Conservation (phyloP, 2,888 invertebrate genomes). For the Lottia scabra region DNA sequence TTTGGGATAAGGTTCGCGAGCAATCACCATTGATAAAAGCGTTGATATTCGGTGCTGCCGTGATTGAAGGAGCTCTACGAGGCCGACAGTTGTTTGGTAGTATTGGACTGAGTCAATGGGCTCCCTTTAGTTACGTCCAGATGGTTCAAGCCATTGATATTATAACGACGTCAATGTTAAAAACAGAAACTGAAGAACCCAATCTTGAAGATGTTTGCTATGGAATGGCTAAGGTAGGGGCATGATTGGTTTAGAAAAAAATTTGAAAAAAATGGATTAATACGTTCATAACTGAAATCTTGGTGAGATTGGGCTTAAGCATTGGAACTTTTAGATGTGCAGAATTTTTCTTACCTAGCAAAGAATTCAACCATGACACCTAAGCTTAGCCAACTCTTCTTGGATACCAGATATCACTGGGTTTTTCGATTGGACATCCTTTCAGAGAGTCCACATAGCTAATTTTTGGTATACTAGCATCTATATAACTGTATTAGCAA, state of each 20-base stretch:
- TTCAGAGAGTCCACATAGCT: not conserved
- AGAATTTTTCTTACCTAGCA: too few relatives aligned
- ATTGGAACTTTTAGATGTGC: too few relatives aligned
- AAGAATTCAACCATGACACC: too few relatives aligned
- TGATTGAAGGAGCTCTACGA: slow-evolving; percentile 58
- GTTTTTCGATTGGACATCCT: too few relatives aligned
- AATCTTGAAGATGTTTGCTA: slow-evolving; percentile 39
- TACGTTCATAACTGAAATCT: too few relatives aligned
- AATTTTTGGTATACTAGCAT: too few relatives aligned
- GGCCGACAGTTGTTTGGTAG: slow-evolving; percentile 63
- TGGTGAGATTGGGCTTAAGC: too few relatives aligned
- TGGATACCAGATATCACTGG: too few relatives aligned
- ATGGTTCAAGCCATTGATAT: slow-evolving; percentile 44
- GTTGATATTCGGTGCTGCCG: slow-evolving; percentile 53
- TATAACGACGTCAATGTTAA: slow-evolving; percentile 34
- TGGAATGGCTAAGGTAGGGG: slow-evolving; percentile 40
- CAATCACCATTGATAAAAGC: slow-evolving; percentile 41
- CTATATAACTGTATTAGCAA: too few relatives aligned
- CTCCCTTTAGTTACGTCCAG: slow-evolving; percentile 52
- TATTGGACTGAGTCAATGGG: slow-evolving; percentile 60
- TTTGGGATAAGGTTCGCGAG: slow-evolving; percentile 43
- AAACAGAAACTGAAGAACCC: slow-evolving; percentile 37
- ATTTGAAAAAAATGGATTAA: too few relatives aligned
- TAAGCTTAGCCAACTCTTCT: too few relatives aligned
- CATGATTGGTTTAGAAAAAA: too few relatives aligned